Evolutionary conservation across 2,797 vertebrate species (phyloP).

Genomic region (Epinephelus malabaricus): DNA sequence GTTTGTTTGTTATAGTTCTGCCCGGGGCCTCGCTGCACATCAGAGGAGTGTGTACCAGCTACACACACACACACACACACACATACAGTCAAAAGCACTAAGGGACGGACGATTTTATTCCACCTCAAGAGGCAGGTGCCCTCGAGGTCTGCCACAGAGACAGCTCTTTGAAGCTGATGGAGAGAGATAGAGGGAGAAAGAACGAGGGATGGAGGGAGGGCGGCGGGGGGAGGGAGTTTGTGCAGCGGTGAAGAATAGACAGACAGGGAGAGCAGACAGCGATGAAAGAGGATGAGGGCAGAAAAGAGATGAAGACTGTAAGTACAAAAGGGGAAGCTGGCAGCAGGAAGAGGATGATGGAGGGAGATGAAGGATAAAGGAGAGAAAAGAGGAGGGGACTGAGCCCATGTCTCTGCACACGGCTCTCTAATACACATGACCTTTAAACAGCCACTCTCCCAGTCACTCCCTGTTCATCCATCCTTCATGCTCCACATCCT

Average conservation of each 20-base stretch:
- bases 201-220: slow-evolving; percentile 24
- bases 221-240: slow-evolving; percentile 11
- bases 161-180: slow-evolving; percentile 81
- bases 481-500: slow-evolving; percentile 27
- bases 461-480: slow-evolving; percentile 41
- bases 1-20: slow-evolving; percentile 46
- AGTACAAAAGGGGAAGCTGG: slow-evolving; percentile 48
- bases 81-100: slow-evolving; percentile 46
- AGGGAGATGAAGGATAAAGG: slow-evolving; percentile 43
- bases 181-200: slow-evolving; percentile 59
- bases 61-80: slow-evolving; percentile 34
- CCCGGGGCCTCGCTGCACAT: slow-evolving; percentile 45
- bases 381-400: slow-evolving; percentile 26
- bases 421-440: slow-evolving; percentile 47
- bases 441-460: slow-evolving; percentile 59
- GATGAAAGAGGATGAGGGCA: slow-evolving; percentile 37
- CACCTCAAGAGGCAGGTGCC: slow-evolving; percentile 79
- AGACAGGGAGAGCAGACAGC: slow-evolving; percentile 38
- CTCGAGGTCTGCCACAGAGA: slow-evolving; percentile 73
- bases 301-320: slow-evolving; percentile 24
- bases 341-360: slow-evolving; percentile 30
- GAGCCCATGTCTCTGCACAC: slow-evolving; percentile 49
- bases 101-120: slow-evolving; percentile 70
- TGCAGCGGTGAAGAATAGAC: slow-evolving; percentile 7
- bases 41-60: slow-evolving; percentile 41